Evolutionary conservation across 2,888 invertebrate genomes (phyloP), one percentile per base, ranked within the genome.

Genomic region (Epinotia brunnichana): DNA sequence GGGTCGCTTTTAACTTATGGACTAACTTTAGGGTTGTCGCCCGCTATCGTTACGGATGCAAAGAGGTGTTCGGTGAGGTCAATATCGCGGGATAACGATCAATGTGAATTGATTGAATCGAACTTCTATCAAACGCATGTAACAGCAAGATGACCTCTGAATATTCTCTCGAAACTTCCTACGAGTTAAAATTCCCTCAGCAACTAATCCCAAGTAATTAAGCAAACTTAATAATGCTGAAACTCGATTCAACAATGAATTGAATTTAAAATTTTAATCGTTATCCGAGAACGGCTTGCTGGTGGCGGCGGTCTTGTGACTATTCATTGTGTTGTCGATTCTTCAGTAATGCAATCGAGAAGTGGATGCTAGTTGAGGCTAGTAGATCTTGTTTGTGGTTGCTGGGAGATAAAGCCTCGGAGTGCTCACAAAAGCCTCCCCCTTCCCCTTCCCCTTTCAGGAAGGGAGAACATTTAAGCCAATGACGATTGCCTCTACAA

Each of bases 401-500:
- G 81, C 79, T 80, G 78, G 78, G 77, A 85, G 86, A 90, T 90
- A 88, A 87, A 89, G 87, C 83, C 78, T 75, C 77, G 83, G 83
- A 84, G 48, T 29, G 64, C 87, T 83, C 79, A 88, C 87, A 89
- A 89, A 86, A 85, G 87, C 83, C 84, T 78, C 79, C 78, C 74
- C 75, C 1, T 35, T 9, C 35, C 73, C 76, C 77, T 9, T 9
- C 73, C 76, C 75, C 76, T 54, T 62, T 53, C 51, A 11, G 21
- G 63, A 54, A 70, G 77, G 77, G 82, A 82, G 85, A 85, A 77
- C 86, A 84, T 87, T 88, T 88, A 89, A 88, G 87, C 85, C 85
- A 83, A 85, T 84, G 86, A 85, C 86, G 86, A 89, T 90, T 90
- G 90, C 88, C 88, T 82, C 87, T 86, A 87, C 89, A 90, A 90